Base-by-base conservation (phyloP, 2,113 vertebrate genomes). In the Shinisaurus crocodilurus region DNA sequence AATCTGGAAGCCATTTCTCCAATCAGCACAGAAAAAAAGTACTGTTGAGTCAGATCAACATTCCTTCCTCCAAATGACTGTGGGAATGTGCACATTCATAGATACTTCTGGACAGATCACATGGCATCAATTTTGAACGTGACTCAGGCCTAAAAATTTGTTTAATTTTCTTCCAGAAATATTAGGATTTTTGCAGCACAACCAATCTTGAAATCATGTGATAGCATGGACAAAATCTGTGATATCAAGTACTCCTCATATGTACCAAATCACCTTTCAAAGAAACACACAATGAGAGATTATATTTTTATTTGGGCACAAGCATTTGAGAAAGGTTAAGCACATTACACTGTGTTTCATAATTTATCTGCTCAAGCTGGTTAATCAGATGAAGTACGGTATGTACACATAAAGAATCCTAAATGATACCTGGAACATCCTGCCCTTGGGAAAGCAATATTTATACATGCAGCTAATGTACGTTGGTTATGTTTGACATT, bases 241-340 rank as follows among this genome's bases (percentile, higher is more conserved):
- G 20, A 18, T 57, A 83, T 27, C 7, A 29, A 40, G 18, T 27
- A 27, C 48, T 25, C 23, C 27, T n/a, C 29, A 57, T 27, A 15
- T 4, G 6, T 2, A 54, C 43, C 4, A 4, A 1, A 10, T 9
- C 48, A 50, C 1, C n/a, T 0, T 74, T 82, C 50, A 70, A 81
- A 48, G 54, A 43, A 91, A 29, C 13, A 86, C 86, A 27, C 48
- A 93, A 95, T 95, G 90, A 90, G 93, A 93, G 90, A 43, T 69
- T 10, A 1, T 83, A 23, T 63, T 18, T 96, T 97, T 97, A 97
- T 97, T 97, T 70, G 43, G 63, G 1, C 18, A 90, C 45, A 92
- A 90, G 94, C 84, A 63, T 65, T 93, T 95, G 90, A 43, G 76
- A 90, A 91, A 92, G 85, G 88, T 92, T 34, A 89, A 92, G 84